Conservation (phyloP, 2,888 invertebrate species). For the Carpatolechia fugitivella region DNA sequence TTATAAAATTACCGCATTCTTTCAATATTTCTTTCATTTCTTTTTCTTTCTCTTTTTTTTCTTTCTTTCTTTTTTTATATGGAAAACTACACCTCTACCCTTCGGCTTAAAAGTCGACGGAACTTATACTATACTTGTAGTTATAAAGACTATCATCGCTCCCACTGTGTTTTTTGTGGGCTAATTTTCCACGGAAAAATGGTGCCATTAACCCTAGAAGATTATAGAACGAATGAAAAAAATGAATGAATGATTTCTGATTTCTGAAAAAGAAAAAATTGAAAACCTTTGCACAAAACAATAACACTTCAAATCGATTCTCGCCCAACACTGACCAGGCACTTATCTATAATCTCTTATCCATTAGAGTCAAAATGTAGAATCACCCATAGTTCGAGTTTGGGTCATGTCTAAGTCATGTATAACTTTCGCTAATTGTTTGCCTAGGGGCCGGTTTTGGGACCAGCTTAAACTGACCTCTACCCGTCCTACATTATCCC, state of each 20-base stretch:
- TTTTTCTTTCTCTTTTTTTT: no score
- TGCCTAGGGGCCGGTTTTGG: conserved; percentile 47
- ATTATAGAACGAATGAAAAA: no score
- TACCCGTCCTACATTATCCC: conserved; percentile 23
- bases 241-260: background rate
- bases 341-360: conserved; percentile 39
- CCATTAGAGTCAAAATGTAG: conserved; percentile 42
- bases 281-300: background rate
- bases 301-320: conserved; percentile 7
- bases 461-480: conserved; percentile 33
- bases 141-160: no score
- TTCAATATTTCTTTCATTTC: no score
- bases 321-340: background rate
- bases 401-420: conserved; percentile 51
- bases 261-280: background rate
- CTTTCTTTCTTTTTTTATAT: no score
- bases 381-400: conserved; percentile 47
- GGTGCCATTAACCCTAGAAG: no score
- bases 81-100: no score
- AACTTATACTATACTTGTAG: no score
- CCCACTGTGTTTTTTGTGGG: no score
- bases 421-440: conserved; percentile 71
- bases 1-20: no score
- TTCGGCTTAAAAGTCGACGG: no score
- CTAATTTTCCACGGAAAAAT: no score